Evolutionary conservation across 2,888 invertebrate genomes (phyloP).

Genomic region (Spodoptera littoralis): DNA sequence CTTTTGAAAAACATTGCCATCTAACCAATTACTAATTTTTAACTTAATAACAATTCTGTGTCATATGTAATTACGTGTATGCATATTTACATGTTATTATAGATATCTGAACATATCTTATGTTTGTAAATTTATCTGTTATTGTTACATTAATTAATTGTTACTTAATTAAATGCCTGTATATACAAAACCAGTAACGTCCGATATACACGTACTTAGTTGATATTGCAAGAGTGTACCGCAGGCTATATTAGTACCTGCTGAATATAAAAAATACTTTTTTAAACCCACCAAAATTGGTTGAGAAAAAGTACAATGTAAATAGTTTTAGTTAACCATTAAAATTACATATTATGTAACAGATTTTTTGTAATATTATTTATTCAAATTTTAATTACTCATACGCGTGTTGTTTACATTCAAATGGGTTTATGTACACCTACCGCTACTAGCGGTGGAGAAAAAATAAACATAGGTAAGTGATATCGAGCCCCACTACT

Average conservation of each 20-base stretch:
- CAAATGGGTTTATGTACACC: conserved; percentile 77
- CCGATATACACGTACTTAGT: conserved; percentile 43
- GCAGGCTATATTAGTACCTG: conserved; percentile 6
- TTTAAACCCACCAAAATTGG: too few relatives aligned
- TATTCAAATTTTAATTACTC: conserved; percentile 54
- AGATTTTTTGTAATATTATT: conserved; percentile 33
- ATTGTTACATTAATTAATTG: conserved; percentile 51
- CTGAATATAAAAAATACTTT: conserved; percentile 12
- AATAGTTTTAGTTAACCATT: too few relatives aligned
- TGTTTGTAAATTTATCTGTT: conserved; percentile 39
- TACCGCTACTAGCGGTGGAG: conserved; percentile 76
- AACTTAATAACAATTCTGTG: conserved; percentile 4
- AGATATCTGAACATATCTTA: conserved; percentile 19
- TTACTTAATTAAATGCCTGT: conserved; percentile 43
- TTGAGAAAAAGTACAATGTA: too few relatives aligned
- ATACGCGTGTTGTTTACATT: conserved; percentile 62
- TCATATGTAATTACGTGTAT: conserved; percentile 9
- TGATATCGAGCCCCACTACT: conserved; percentile 76
- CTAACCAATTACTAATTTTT: too few relatives aligned
- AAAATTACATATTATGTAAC: too few relatives aligned
- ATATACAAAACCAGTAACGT: conserved; percentile 39
- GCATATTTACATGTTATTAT: conserved; percentile 19
- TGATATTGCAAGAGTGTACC: conserved; percentile 25
- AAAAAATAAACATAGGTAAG: conserved; percentile 82
- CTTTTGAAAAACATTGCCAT: too few relatives aligned